These are phyloP conservation scores for Blennius ocellaris DNA, from an alignment of 2,113 vertebrate species.

Conservation along the genomic window DNA sequence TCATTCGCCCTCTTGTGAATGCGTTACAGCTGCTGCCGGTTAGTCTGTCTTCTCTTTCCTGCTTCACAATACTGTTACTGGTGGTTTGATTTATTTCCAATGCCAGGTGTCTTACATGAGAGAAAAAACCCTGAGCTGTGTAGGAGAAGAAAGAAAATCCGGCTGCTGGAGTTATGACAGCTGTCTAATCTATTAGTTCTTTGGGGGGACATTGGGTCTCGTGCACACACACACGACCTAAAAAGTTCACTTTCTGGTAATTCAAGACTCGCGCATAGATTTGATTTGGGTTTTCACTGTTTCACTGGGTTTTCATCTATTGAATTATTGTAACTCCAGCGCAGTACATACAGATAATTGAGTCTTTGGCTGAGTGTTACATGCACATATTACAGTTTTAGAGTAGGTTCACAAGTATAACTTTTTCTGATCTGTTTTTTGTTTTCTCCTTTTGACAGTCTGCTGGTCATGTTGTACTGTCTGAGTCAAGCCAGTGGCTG, in stretches of 20 bases:
- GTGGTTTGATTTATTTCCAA: slow-evolving; percentile 41
- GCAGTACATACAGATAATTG: neutral
- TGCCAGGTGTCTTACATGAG: slow-evolving; percentile 20
- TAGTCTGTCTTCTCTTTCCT: slow-evolving; percentile 25
- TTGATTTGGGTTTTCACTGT: neutral
- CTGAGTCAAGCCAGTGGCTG: slow-evolving; percentile 80
- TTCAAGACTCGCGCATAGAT: neutral
- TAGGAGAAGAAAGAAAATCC: neutral
- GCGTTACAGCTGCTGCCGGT: slow-evolving; percentile 37
- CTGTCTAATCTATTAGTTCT: slow-evolving; percentile 5
- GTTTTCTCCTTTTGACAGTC: slow-evolving; percentile 49
- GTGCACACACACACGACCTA: neutral
- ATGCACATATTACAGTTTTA: no score
- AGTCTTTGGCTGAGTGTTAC: no score
- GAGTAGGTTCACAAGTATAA: neutral
- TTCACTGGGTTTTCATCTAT: no score
- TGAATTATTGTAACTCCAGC: neutral
- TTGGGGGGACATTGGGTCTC: slow-evolving; percentile 7
- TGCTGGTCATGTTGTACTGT: slow-evolving; percentile 84
- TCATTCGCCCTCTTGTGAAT: slow-evolving; percentile 25
- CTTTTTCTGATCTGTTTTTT: neutral
- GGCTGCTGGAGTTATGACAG: slow-evolving; percentile 9
- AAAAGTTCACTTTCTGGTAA: neutral
- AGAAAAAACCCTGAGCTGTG: slow-evolving; percentile 3
- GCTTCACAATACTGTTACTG: slow-evolving; percentile 1